phyloP scores from a whole-genome alignment of 2,797 vertebrate species.

The Chloroceryle amazona region DNA sequence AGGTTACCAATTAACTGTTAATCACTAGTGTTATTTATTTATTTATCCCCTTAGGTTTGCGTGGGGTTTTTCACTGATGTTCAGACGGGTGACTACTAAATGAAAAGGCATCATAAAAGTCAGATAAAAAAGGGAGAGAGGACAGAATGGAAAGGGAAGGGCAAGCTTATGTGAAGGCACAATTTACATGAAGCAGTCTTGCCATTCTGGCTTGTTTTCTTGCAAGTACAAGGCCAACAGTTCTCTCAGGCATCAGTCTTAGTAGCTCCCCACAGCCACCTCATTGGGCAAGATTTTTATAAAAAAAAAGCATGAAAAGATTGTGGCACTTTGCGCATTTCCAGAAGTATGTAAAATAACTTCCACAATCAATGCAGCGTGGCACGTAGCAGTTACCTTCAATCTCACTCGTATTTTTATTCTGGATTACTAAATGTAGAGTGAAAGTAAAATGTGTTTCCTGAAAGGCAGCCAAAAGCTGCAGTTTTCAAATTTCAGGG shows the following conservation, averaged over 20 bases:
- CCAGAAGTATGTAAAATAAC: background rate
- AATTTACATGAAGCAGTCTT: background rate
- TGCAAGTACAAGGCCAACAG: background rate
- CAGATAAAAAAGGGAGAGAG: background rate
- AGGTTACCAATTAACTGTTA: background rate
- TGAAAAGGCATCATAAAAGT: background rate
- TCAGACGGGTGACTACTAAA: background rate
- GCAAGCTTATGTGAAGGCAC: accelerated
- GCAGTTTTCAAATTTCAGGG: background rate
- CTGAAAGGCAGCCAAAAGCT: slow-evolving; percentile 42
- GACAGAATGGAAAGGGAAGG: background rate
- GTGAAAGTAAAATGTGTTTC: background rate
- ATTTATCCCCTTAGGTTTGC: background rate
- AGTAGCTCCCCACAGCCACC: background rate
- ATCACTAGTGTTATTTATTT: background rate
- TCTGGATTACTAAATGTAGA: background rate
- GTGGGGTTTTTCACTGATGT: background rate
- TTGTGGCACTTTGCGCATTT: background rate
- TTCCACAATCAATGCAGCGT: background rate
- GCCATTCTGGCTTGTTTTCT: background rate
- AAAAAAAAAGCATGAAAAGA: background rate
- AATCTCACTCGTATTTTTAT: background rate
- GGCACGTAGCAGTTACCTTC: background rate
- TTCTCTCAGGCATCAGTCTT: background rate
- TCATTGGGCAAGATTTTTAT: background rate